A percentile compares a stretch with the other conserved stretches of the same genome.
Conservation (phyloP, 2,113 vertebrate genomes). For the Sialia sialis region DNA sequence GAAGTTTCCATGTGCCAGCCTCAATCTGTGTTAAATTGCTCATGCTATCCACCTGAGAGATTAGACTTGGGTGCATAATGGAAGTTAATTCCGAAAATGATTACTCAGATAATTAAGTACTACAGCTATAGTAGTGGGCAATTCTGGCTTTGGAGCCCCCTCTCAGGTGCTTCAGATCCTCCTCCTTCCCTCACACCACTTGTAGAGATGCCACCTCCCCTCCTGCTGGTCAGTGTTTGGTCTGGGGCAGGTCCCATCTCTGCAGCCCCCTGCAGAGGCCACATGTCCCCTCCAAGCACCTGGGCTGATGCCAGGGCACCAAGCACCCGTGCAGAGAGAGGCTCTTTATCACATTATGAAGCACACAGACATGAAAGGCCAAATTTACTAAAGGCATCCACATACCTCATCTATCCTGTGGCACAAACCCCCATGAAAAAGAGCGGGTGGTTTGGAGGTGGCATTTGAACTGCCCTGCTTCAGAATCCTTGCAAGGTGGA, state of each 20-base stretch:
- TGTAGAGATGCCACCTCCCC: not conserved
- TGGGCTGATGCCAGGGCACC: not conserved
- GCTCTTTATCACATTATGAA: not conserved
- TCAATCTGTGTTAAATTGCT: constrained; percentile 26
- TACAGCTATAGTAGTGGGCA: not conserved
- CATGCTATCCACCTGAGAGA: not conserved
- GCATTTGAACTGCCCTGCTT: not conserved
- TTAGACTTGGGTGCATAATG: not conserved
- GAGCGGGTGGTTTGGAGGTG: rapidly evolving
- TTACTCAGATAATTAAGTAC: not conserved
- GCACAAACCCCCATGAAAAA: not conserved
- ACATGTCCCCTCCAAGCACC: not conserved
- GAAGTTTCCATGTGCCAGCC: not conserved
- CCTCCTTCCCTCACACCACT: not conserved
- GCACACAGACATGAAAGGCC: not conserved
- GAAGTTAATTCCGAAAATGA: not conserved
- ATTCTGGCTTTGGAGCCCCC: not conserved
- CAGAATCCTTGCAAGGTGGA: rapidly evolving
- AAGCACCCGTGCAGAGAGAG: rapidly evolving
- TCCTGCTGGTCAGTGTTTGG: not conserved
- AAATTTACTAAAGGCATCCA: not conserved
- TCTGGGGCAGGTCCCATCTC: not conserved
- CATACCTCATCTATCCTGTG: not conserved
- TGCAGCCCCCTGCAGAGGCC: not conserved
- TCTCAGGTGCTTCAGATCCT: not conserved